These are phyloP conservation scores for Orthosia gothica DNA, from an alignment of 2,888 invertebrate species.

Conservation along the genomic window DNA sequence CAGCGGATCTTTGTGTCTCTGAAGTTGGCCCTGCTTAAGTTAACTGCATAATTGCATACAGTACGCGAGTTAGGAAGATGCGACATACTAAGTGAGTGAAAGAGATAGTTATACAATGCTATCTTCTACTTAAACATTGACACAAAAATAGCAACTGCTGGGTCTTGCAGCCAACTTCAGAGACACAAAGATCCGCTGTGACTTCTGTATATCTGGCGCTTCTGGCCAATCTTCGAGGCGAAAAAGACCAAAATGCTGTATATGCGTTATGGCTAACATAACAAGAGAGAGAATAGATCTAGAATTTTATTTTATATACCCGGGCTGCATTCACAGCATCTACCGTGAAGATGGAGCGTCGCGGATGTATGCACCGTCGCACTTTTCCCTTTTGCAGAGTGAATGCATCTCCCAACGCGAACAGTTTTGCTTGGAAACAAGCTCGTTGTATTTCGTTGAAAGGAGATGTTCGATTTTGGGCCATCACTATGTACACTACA, in stretches of 20 bases:
- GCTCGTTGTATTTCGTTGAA: neutral
- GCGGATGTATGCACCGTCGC: slow-evolving; percentile 53
- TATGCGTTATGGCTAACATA: neutral
- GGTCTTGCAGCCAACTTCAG: no score
- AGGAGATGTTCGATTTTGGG: no score
- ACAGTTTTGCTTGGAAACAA: slow-evolving; percentile 9
- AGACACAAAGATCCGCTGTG: no score
- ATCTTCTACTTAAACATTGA: no score
- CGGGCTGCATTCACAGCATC: slow-evolving; percentile 27
- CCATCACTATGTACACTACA: no score
- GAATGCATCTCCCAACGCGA: slow-evolving; percentile 42
- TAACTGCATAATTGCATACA: no score
- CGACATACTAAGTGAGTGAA: no score
- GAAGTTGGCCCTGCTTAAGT: no score
- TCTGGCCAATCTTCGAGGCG: neutral
- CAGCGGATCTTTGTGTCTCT: no score
- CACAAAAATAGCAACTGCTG: no score
- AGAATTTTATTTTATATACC: slow-evolving; percentile 23
- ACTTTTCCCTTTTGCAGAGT: slow-evolving; percentile 47
- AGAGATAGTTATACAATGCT: no score
- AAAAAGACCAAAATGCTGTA: neutral
- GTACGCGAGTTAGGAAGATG: no score
- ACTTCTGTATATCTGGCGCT: neutral
- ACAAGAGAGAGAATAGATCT: slow-evolving; percentile 7
- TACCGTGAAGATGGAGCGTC: slow-evolving; percentile 34